Percentiles rank a stretch among this genome's conserved stretches.
Conservation (phyloP, 2,797 vertebrate species). For the Otolemur crassicaudatus region DNA sequence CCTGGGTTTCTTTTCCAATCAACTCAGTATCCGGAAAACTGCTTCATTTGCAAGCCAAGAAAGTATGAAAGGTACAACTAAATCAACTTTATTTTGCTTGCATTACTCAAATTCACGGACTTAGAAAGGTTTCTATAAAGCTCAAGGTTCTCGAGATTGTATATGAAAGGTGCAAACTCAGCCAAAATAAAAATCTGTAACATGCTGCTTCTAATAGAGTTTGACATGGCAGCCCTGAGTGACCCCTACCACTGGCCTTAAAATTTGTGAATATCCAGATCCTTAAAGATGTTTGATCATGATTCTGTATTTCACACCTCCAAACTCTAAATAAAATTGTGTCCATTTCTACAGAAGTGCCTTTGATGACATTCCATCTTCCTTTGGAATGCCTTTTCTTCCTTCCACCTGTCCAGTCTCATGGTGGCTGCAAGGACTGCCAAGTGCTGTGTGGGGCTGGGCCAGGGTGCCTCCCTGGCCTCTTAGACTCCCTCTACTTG, state of each 20-base stretch:
- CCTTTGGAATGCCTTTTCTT: not conserved
- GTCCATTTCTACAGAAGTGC: not conserved
- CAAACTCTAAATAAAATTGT: not conserved
- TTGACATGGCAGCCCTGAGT: not conserved
- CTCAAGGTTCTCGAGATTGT: not conserved
- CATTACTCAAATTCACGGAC: not conserved
- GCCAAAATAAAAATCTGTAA: not conserved
- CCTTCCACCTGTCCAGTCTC: slow-evolving; percentile 28
- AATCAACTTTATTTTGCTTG: slow-evolving; percentile 9
- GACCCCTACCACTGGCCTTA: not conserved
- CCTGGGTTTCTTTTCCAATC: slow-evolving; percentile 49
- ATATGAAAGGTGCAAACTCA: not conserved
- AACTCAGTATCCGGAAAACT: slow-evolving; percentile 22
- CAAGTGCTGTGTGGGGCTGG: not conserved
- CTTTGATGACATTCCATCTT: slow-evolving; percentile 42
- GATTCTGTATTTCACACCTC: not conserved
- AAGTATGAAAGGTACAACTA: not conserved
- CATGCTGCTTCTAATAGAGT: not conserved
- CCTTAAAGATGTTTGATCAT: not conserved
- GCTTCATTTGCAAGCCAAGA: not conserved
- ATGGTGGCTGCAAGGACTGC: not conserved
- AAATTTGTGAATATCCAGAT: not conserved
- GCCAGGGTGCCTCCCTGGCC: not conserved
- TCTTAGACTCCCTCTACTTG: not conserved
- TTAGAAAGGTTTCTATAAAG: not conserved